phyloP scores from a whole-genome alignment of 2,888 invertebrate species.

The Endomychus coccineus region DNA sequence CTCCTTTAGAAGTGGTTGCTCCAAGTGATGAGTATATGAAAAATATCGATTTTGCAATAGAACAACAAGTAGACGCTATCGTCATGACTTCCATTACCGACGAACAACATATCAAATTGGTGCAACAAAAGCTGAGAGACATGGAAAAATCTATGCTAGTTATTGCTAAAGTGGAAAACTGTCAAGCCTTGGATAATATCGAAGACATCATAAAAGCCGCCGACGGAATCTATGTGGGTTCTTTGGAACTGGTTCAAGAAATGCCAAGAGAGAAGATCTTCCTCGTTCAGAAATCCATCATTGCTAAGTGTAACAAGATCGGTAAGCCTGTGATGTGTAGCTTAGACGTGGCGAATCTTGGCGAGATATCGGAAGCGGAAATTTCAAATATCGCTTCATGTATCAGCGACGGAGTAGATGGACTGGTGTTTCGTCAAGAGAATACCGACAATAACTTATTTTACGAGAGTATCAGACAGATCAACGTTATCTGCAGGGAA shows the following conservation, averaged over 20 bases:
- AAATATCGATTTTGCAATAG: conserved; percentile 54
- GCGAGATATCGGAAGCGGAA: conserved; percentile 62
- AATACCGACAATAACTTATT: conserved; percentile 67
- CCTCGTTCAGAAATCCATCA: conserved; percentile 78
- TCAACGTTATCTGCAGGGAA: conserved; percentile 72
- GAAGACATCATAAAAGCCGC: conserved; percentile 69
- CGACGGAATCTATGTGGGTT: conserved; percentile 84
- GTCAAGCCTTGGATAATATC: conserved; percentile 67
- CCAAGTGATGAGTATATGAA: conserved; percentile 44
- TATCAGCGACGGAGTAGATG: conserved; percentile 83
- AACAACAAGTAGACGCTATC: conserved; percentile 66
- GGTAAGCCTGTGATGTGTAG: conserved; percentile 53
- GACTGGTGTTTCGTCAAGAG: conserved; percentile 78
- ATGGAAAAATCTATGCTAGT: conserved; percentile 44
- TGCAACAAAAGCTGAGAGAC: conserved; percentile 54
- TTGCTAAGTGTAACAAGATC: conserved; percentile 73
- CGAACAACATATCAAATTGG: conserved; percentile 56
- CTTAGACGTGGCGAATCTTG: conserved; percentile 18
- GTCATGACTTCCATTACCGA: conserved; percentile 71
- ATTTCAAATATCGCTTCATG: conserved; percentile 89
- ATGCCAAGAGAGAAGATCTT: conserved; percentile 83
- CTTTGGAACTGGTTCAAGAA: conserved; percentile 77
- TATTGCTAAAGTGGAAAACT: conserved; percentile 73
- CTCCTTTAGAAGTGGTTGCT: conserved; percentile 43
- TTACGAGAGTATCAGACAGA: conserved; percentile 57